Conservation (phyloP, 2,113 vertebrate species). For the Sciurus niger region DNA sequence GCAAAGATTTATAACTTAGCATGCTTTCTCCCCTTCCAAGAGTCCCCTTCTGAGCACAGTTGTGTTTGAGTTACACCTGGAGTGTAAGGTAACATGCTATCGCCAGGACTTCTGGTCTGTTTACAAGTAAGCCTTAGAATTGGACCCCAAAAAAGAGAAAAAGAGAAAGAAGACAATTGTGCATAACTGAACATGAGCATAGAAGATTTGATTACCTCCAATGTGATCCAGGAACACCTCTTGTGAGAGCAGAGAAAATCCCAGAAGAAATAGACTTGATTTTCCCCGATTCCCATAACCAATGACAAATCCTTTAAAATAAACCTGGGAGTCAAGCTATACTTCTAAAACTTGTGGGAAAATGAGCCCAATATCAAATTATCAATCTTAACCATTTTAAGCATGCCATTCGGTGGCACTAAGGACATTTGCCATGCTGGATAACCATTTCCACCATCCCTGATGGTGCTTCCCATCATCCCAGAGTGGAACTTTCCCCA, state of each 20-base stretch:
- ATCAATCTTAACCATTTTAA: background rate
- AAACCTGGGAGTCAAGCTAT: background rate
- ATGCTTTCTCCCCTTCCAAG: background rate
- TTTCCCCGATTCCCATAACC: background rate
- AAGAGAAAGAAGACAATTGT: background rate
- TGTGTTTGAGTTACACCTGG: conserved; percentile 22
- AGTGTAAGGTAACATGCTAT: conserved; percentile 9
- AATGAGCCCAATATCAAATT: background rate
- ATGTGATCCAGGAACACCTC: background rate
- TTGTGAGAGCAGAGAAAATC: background rate
- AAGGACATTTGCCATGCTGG: background rate
- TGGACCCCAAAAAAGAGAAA: background rate
- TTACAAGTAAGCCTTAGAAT: conserved; percentile 32
- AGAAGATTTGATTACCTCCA: conserved; percentile 23
- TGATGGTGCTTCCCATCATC: background rate
- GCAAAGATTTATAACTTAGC: background rate
- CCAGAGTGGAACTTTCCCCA: background rate
- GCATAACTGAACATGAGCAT: conserved; percentile 6
- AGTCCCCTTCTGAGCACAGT: background rate
- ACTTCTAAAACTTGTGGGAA: conserved; percentile 35
- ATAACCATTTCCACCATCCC: background rate
- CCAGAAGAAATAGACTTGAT: background rate
- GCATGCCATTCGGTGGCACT: background rate
- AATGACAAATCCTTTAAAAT: background rate
- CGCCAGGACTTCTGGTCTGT: background rate